Conservation (phyloP, 1,140 invertebrate genomes). For the Drosophila mayri region DNA sequence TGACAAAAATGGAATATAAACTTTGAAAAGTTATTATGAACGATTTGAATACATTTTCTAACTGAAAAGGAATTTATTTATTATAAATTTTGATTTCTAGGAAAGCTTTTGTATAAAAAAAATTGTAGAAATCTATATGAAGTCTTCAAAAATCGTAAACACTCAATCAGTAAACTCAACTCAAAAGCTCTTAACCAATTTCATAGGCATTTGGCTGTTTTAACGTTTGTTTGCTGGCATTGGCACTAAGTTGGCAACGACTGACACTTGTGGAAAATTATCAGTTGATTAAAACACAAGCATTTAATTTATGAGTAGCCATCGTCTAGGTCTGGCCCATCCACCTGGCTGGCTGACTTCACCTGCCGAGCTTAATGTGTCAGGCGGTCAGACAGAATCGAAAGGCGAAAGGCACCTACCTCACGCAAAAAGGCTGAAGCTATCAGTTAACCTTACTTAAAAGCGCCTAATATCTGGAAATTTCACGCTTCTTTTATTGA, state of each 20-base stretch:
- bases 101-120: background rate
- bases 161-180: constrained; percentile 3
- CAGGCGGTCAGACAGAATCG: constrained; percentile 24
- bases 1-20: background rate
- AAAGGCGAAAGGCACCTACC: constrained; percentile 15
- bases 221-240: constrained; percentile 26
- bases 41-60: too few species aligned
- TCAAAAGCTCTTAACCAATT: constrained; percentile 1
- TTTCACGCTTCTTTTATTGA: constrained; percentile 30
- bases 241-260: constrained; percentile 18
- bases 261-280: constrained; percentile 40
- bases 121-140: background rate
- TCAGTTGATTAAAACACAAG: constrained; percentile 52
- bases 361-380: constrained; percentile 23
- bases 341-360: constrained; percentile 3
- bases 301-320: constrained; percentile 53
- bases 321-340: constrained; percentile 2
- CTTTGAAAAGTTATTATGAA: too few species aligned
- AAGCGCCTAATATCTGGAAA: constrained; percentile 35
- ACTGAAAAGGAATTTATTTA: too few species aligned
- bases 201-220: constrained; percentile 1
- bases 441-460: constrained; percentile 34
- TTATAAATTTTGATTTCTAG: background rate
- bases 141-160: background rate
- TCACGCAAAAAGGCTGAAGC: constrained; percentile 17